phyloP scores from a whole-genome alignment of 2,888 invertebrate species.

The Didymodactylos carnosus region DNA sequence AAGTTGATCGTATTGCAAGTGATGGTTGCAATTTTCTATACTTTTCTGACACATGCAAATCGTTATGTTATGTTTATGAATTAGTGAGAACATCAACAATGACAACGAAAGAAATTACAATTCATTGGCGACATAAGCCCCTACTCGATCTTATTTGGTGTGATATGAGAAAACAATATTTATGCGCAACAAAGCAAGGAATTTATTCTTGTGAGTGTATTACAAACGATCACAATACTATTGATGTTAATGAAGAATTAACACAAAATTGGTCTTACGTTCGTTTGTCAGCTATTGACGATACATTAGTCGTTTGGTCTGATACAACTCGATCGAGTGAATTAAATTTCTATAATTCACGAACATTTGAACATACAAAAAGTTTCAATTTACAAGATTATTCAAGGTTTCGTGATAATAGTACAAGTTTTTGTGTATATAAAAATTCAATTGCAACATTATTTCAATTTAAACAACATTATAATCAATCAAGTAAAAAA shows the following conservation, averaged over 20 bases:
- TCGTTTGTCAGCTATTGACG: not conserved
- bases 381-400: not conserved
- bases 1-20: not conserved
- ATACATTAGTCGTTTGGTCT: not conserved
- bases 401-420: not conserved
- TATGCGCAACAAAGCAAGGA: not conserved
- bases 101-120: not conserved
- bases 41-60: not conserved
- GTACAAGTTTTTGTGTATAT: not conserved
- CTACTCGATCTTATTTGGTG: not conserved
- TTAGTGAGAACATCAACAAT: not conserved
- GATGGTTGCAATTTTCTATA: not conserved
- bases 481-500: not conserved
- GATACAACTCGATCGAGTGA: not conserved
- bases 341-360: not conserved
- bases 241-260: not conserved
- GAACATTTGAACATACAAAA: not conserved
- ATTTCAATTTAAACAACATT: not conserved
- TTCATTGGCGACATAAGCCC: not conserved
- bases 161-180: not conserved
- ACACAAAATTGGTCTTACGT: not conserved
- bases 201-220: not conserved
- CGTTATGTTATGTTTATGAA: not conserved
- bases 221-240: not conserved
- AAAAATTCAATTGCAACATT: not conserved